Evolutionary conservation across 1,140 invertebrate species (phyloP), one percentile per base, ranked within the genome.

Genomic region (Gonioctena quinquepunctata): DNA sequence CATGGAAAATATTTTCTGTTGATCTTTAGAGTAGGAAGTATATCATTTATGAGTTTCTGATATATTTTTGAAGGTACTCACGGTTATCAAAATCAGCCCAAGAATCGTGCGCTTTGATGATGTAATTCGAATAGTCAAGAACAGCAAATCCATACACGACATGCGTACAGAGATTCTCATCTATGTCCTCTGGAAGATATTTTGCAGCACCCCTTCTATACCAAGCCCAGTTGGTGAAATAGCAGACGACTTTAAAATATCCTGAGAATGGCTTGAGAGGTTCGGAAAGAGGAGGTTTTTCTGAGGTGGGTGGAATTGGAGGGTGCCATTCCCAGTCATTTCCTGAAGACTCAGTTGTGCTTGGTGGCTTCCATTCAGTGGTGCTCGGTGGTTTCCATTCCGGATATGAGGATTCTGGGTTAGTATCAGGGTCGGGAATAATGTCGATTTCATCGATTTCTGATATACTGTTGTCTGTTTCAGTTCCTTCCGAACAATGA

Each of bases 191-290:
- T 0, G 94, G 94, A 1, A 89, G 83, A 73, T 93, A 96, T 76
- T 93, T 93, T 50, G 93, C 95, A 13, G 87, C 75, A 0, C 93
- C 93, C 70, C 89, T 89, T n/a, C 94, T 86, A 74, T 95, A 95
- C 93, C 95, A 96, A 0, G 95, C 93, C 95, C 95, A 97, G 77
- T 96, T 97, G 0, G 94, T 96, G 79, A 96, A 96, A 80, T 97
- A 97, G 76, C 95, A 97, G 0, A 96, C 92, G 0, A 97, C 85
- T 83, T 94, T 90, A 72, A 88, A 91, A 54, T 87, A 81, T 26
- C 79, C 80, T 0, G 80, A 82, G 22, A 78, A 71, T 1, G 78
- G 78, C 72, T 79, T 77, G 2, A 79, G 50, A 2, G 75, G 74
- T 73, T 81, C 79, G 19, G 72, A 52, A 7, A 78, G 66, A 2